Evolutionary conservation across 2,797 vertebrate species (phyloP), one percentile per base, ranked within the genome.

Genomic region (Pangasius krempfi): DNA sequence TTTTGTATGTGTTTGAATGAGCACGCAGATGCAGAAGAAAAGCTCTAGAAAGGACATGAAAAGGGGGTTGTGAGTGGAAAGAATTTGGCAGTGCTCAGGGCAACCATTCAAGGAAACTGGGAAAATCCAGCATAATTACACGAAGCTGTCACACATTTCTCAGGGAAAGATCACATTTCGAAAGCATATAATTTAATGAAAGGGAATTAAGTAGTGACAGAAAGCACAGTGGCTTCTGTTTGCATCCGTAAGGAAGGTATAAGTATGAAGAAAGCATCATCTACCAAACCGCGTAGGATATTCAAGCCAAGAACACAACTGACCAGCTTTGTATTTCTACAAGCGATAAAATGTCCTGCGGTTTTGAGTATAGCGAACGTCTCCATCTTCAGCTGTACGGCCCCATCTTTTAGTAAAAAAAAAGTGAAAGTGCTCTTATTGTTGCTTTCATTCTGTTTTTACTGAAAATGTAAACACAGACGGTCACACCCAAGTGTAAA

Each of bases 81-180:
- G 80, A 89, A 89, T 91, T 90, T 92, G 90, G 89, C 88, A 85
- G 80, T 82, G 85, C 75, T 90, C 44, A 88, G 44, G 86, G 88
- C 44, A 25, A 83, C 87, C 85, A 89, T 91, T 91, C 72, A 91
- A 81, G 40, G 86, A 89, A 92, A 85, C 76, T 89, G 91, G 93
- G 93, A 84, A 92, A 93, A 93, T 93, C 92, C 92, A 87, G 88
- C 37, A 72, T 94, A 93, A 93, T 94, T 92, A 92, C 90, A 90
- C 79, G 86, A 92, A 89, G 89, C 89, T 90, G 87, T 92, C 89
- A 88, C 87, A 88, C 86, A 25, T 92, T 88, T 92, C 81, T 88
- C 86, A 86, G 84, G 70, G 72, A 87, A 90, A 89, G 87, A 89
- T 92, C 89, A 84, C 83, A 89, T 92, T 93, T 91, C 90, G 13